Conservation (phyloP, 2,888 invertebrate species). For the Pollenia griseotomentosa region DNA sequence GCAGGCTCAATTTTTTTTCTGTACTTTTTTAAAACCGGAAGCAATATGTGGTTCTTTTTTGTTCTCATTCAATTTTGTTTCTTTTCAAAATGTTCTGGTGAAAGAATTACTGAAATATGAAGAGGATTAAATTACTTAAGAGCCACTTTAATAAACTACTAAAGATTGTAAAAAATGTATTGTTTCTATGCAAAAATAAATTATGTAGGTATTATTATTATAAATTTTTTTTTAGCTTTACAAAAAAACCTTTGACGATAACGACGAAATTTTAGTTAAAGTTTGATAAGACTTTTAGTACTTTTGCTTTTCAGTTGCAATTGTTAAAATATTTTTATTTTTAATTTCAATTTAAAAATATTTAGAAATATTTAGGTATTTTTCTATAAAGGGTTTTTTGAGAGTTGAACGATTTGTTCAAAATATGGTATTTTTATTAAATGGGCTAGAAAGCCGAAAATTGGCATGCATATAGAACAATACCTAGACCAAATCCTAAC, state of each 20-base stretch:
- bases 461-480: no score
- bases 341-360: no score
- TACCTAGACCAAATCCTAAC: no score
- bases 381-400: no score
- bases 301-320: no score
- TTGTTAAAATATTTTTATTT: no score
- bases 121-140: constrained; percentile 60
- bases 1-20: neutral
- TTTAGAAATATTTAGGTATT: no score
- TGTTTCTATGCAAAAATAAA: constrained; percentile 22
- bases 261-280: neutral
- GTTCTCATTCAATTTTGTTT: constrained; percentile 4
- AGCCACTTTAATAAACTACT: constrained; percentile 36
- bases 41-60: constrained; percentile 51
- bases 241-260: neutral
- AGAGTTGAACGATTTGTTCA: no score
- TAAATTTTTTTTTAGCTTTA: neutral
- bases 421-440: no score
- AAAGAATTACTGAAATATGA: neutral
- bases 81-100: neutral
- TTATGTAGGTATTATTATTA: neutral
- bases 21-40: constrained; percentile 60
- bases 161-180: neutral
- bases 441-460: no score
- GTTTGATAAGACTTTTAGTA: no score